Conservation (phyloP, 2,797 vertebrate genomes). For the Avahi laniger region DNA sequence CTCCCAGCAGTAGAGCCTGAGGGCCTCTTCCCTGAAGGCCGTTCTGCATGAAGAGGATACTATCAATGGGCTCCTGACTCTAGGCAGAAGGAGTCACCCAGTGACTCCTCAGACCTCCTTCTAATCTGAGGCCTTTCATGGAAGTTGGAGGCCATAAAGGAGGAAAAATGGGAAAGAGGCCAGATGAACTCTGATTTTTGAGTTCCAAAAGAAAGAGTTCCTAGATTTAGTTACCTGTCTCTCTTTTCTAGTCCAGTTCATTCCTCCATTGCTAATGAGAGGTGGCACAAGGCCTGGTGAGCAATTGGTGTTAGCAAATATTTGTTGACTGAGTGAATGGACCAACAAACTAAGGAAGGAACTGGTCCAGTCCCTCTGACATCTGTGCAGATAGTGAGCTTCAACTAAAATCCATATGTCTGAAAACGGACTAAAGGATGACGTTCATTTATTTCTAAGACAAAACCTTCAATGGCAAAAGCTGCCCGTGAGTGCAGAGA, state of each 20-base stretch:
- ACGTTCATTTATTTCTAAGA: background rate
- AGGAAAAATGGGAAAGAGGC: background rate
- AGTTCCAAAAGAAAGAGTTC: background rate
- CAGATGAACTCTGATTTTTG: background rate
- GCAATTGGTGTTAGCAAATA: accelerated
- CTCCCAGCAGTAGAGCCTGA: background rate
- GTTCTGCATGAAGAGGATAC: background rate
- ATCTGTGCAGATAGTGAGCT: background rate
- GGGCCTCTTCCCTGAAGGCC: background rate
- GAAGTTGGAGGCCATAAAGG: background rate
- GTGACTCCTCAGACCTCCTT: background rate
- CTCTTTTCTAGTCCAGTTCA: background rate
- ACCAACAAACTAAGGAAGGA: background rate
- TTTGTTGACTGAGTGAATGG: background rate
- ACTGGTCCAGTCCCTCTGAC: background rate
- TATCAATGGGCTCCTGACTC: background rate
- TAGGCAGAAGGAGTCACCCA: background rate
- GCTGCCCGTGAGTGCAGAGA: background rate
- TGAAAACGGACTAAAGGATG: background rate
- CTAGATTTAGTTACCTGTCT: background rate
- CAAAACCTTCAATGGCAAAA: background rate
- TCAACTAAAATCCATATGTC: background rate
- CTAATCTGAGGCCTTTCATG: background rate
- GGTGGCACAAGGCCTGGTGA: background rate
- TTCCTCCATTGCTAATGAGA: background rate